Conservation (phyloP, 1,140 invertebrate species). For the Pseudomyrmex concolor region DNA sequence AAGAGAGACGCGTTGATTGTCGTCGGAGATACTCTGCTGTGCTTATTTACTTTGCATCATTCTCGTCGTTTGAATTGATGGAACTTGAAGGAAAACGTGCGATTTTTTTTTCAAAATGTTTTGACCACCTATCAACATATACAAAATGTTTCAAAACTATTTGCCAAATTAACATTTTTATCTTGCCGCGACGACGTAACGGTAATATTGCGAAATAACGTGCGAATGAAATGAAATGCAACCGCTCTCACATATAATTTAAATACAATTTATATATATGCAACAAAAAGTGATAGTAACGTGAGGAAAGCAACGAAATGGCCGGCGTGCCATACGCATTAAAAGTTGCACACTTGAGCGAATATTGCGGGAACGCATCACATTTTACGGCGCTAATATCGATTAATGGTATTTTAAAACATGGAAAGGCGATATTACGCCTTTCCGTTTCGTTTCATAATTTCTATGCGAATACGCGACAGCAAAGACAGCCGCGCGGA, state of each 20-base stretch:
- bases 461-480: conserved; percentile 9
- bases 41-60: conserved; percentile 2
- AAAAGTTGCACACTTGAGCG: conserved; percentile 1
- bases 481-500: neutral
- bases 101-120: neutral
- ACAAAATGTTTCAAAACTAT: neutral
- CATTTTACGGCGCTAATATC: conserved; percentile 22
- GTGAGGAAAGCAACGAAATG: conserved; percentile 24
- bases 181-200: neutral
- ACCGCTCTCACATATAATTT: neutral
- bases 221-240: conserved; percentile 9
- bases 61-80: no score
- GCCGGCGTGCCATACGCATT: neutral
- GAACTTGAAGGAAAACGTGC: no score
- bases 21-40: neutral
- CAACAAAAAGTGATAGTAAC: neutral
- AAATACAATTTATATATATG: neutral
- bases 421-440: conserved; percentile 1
- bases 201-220: neutral
- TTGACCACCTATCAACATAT: neutral
- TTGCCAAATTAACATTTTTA: neutral
- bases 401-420: conserved; percentile 27
- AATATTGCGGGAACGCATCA: conserved; percentile 38
- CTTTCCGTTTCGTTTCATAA: conserved; percentile 21
- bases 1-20: neutral